Evolutionary conservation across 2,797 vertebrate genomes (phyloP).

Genomic region (Amblyraja radiata): DNA sequence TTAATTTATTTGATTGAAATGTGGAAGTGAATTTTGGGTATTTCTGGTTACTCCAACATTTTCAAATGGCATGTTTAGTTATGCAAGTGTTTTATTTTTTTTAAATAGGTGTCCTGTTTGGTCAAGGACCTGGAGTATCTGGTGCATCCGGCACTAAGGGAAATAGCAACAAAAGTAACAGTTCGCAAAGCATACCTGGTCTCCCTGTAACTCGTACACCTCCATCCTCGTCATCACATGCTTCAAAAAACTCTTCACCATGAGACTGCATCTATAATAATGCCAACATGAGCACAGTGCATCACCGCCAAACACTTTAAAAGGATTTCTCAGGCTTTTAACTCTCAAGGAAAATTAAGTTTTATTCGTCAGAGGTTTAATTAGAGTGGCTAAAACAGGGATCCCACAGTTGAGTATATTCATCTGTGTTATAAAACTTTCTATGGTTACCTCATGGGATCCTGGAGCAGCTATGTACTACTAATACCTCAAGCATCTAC

Average conservation of each 20-base stretch:
- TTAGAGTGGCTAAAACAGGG: slow-evolving; percentile 17
- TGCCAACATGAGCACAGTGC: slow-evolving; percentile 48
- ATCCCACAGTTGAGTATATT: slow-evolving; percentile 14
- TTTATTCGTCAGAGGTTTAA: neutral
- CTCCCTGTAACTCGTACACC: slow-evolving; percentile 65
- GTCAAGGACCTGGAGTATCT: slow-evolving; percentile 70
- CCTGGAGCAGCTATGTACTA: slow-evolving; percentile 31
- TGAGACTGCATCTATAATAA: slow-evolving; percentile 54
- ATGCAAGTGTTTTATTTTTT: slow-evolving; percentile 33
- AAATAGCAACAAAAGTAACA: slow-evolving; percentile 30
- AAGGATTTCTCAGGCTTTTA: slow-evolving; percentile 46
- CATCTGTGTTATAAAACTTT: slow-evolving; percentile 29
- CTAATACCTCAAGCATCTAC: slow-evolving; percentile 35
- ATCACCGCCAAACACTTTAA: slow-evolving; percentile 48
- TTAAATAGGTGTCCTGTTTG: slow-evolving; percentile 80
- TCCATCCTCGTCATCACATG: slow-evolving; percentile 66
- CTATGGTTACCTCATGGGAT: neutral
- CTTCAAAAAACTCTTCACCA: slow-evolving; percentile 76
- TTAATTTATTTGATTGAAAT: neutral
- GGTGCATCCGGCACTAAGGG: slow-evolving; percentile 59
- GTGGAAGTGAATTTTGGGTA: neutral
- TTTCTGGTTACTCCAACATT: neutral
- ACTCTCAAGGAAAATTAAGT: slow-evolving; percentile 41
- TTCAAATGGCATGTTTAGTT: slow-evolving; percentile 10
- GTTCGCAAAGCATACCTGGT: slow-evolving; percentile 44